Conservation (phyloP, 2,797 vertebrate genomes). For the Cacajao melanocephalus region DNA sequence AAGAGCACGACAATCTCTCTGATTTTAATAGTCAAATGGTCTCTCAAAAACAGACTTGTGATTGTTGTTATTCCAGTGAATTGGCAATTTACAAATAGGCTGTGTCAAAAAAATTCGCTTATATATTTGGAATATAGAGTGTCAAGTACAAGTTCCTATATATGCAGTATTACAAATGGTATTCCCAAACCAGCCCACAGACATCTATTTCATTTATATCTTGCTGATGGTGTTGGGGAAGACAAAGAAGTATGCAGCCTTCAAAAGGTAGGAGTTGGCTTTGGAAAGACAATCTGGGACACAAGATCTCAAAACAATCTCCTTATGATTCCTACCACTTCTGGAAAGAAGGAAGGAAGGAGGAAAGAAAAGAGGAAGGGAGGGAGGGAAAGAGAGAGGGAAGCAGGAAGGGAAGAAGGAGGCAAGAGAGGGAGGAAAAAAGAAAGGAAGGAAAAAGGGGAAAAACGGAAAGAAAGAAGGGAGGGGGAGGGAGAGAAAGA, state of each 20-base stretch:
- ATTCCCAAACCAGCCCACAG: not conserved
- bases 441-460: not conserved
- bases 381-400: not conserved
- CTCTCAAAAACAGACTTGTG: not conserved
- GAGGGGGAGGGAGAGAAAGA: too few relatives aligned
- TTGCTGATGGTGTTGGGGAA: not conserved
- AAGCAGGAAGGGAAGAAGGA: not conserved
- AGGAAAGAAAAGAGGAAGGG: not conserved
- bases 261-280: not conserved
- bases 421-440: not conserved
- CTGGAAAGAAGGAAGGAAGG: not conserved
- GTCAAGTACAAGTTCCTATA: not conserved
- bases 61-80: constrained; percentile 21
- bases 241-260: not conserved
- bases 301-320: not conserved
- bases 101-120: not conserved
- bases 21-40: not conserved
- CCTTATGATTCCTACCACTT: not conserved
- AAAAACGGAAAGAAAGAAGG: not conserved
- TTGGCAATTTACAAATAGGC: constrained; percentile 3
- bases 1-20: not conserved
- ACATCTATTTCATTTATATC: not conserved
- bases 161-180: not conserved
- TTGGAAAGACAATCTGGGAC: not conserved
- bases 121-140: not conserved